These are phyloP conservation scores for Gastrophryne carolinensis DNA, from an alignment of 2,797 vertebrate genomes.

Conservation along the genomic window DNA sequence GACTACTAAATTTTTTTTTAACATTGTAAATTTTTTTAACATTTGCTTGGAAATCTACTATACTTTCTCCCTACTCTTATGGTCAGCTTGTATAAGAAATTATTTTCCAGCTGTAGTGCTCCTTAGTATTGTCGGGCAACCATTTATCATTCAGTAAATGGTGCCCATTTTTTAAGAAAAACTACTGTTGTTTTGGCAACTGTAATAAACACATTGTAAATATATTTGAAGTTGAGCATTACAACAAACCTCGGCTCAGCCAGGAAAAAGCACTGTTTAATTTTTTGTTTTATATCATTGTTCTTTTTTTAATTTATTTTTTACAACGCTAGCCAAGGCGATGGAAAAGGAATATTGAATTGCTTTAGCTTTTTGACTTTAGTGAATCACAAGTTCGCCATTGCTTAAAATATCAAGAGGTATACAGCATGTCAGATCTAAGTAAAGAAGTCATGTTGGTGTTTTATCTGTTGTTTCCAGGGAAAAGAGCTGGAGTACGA, in stretches of 20 bases:
- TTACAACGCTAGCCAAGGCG: not conserved
- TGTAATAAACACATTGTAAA: not conserved
- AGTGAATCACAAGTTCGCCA: not conserved
- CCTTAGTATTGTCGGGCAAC: no score
- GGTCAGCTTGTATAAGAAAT: no score
- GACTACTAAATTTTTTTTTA: no score
- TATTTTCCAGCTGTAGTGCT: no score
- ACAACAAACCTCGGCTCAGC: not conserved
- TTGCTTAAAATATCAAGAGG: not conserved
- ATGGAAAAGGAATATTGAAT: not conserved
- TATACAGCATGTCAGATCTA: not conserved
- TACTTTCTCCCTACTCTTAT: no score
- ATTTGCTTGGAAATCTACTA: no score
- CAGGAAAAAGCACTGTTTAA: not conserved
- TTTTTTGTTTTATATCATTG: not conserved
- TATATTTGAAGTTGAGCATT: not conserved
- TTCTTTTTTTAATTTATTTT: not conserved
- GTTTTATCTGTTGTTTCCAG: constrained; percentile 40
- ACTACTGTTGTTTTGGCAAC: not conserved
- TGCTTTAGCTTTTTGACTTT: not conserved
- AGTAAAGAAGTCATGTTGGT: constrained; percentile 17
- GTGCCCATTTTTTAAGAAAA: no score
- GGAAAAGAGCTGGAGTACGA: constrained; percentile 41
- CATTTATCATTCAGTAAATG: no score
- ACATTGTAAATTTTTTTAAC: no score